phyloP scores from a whole-genome alignment of 2,888 invertebrate species.

The Acronicta aceris region DNA sequence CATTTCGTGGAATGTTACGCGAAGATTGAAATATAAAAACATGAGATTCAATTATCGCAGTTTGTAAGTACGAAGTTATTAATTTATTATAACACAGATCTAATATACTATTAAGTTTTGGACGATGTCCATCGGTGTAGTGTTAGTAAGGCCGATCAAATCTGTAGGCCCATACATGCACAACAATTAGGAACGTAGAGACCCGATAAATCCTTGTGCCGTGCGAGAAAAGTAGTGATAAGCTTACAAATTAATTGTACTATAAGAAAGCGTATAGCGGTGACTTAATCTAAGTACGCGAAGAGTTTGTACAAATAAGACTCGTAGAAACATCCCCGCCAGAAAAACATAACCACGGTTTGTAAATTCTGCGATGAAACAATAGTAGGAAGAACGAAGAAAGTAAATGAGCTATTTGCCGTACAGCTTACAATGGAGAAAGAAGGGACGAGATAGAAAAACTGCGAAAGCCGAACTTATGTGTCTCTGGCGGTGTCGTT shows the following conservation, averaged over 20 bases:
- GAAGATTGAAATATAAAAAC: constrained; percentile 35
- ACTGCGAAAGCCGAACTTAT: constrained; percentile 7
- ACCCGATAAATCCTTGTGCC: constrained; percentile 64
- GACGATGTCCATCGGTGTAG: constrained; percentile 22
- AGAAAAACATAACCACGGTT: constrained; percentile 28
- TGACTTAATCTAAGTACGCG: constrained; percentile 66
- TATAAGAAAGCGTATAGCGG: constrained; percentile 75
- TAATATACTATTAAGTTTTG: constrained; percentile 32
- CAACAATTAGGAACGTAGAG: constrained; percentile 59
- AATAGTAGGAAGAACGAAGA: constrained; percentile 18
- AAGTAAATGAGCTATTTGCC: constrained; percentile 16
- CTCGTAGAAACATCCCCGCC: constrained; percentile 30
- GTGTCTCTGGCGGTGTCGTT: constrained; percentile 20
- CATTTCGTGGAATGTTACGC: constrained; percentile 57
- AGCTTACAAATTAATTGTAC: constrained; percentile 76
- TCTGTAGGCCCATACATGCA: constrained; percentile 46
- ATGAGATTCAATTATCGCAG: constrained; percentile 47
- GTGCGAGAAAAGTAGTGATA: constrained; percentile 60
- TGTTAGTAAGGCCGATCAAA: constrained; percentile 42
- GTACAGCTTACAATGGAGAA: constrained; percentile 15
- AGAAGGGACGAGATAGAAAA: constrained; percentile 2
- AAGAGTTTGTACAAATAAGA: constrained; percentile 54
- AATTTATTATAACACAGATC: constrained; percentile 32
- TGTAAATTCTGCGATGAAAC: background rate
- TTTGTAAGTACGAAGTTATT: constrained; percentile 26